Evolutionary conservation across 2,888 invertebrate genomes (phyloP).

Genomic region (Poecilobothrus nobilitatus): DNA sequence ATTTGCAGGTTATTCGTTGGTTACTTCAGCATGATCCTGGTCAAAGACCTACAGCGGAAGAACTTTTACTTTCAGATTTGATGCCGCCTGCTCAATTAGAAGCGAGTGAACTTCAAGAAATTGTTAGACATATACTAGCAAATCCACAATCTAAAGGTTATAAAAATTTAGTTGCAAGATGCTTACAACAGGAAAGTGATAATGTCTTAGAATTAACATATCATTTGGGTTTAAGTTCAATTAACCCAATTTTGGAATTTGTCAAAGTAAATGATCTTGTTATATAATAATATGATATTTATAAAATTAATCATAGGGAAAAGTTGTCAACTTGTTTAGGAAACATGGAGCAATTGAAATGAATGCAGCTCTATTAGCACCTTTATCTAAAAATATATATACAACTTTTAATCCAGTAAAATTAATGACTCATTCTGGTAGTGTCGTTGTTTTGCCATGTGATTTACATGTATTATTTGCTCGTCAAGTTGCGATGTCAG

Average conservation of each 20-base stretch:
- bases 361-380: conserved; percentile 71
- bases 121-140: conserved; percentile 69
- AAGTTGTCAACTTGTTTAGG: conserved; percentile 54
- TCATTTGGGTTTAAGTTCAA: conserved; percentile 53
- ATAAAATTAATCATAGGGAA: conserved; percentile 23
- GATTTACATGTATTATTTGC: conserved; percentile 77
- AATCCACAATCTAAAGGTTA: conserved; percentile 74
- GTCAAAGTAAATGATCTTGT: conserved; percentile 31
- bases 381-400: conserved; percentile 51
- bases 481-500: conserved; percentile 71
- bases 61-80: conserved; percentile 70
- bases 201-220: conserved; percentile 63
- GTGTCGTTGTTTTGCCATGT: conserved; percentile 74
- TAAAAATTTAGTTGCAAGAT: conserved; percentile 54
- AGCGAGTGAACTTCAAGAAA: conserved; percentile 73
- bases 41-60: conserved; percentile 74
- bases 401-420: conserved; percentile 49
- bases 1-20: conserved; percentile 53
- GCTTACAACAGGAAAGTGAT: conserved; percentile 42
- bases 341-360: conserved; percentile 73
- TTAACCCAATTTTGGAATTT: conserved; percentile 41
- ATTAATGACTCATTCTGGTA: conserved; percentile 81
- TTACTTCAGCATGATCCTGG: conserved; percentile 77
- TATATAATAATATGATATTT: conserved; percentile 21
- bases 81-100: conserved; percentile 81